These are phyloP conservation scores for Dendropsophus ebraccatus DNA, from an alignment of 2,113 vertebrate genomes.

Conservation along the genomic window DNA sequence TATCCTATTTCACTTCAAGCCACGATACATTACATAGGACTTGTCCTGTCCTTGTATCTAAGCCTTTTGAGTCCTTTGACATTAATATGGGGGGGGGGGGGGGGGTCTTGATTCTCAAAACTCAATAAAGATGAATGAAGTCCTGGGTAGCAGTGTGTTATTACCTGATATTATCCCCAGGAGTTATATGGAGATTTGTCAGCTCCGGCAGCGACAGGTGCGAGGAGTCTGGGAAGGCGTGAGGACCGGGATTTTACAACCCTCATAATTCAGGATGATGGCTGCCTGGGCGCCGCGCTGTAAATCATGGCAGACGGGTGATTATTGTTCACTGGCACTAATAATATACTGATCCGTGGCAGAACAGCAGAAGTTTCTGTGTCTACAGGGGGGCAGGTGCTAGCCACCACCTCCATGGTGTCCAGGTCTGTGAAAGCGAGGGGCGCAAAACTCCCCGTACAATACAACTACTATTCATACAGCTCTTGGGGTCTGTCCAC, in stretches of 20 bases:
- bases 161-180: not conserved
- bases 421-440: too few species aligned
- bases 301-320: constrained; percentile 27
- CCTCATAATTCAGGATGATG: constrained; percentile 24
- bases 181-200: not conserved
- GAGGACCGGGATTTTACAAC: constrained; percentile 14
- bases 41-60: not conserved
- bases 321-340: constrained; percentile 15
- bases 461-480: too few species aligned
- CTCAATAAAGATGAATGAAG: constrained; percentile 8
- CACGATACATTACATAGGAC: not conserved
- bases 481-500: too few species aligned
- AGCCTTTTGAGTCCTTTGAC: not conserved
- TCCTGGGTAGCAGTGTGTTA: not conserved
- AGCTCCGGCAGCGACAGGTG: not conserved
- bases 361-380: not conserved
- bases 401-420: too few species aligned
- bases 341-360: constrained; percentile 2
- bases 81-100: not conserved
- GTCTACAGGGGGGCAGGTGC: not conserved
- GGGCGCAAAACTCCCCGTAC: too few species aligned
- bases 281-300: not conserved
- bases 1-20: too few species aligned
- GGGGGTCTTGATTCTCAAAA: not conserved
- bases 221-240: not conserved